Percentiles rank a stretch among this genome's conserved stretches.
phyloP scores from a whole-genome alignment of 2,113 vertebrate genomes.

The Glaucidium brasilianum region DNA sequence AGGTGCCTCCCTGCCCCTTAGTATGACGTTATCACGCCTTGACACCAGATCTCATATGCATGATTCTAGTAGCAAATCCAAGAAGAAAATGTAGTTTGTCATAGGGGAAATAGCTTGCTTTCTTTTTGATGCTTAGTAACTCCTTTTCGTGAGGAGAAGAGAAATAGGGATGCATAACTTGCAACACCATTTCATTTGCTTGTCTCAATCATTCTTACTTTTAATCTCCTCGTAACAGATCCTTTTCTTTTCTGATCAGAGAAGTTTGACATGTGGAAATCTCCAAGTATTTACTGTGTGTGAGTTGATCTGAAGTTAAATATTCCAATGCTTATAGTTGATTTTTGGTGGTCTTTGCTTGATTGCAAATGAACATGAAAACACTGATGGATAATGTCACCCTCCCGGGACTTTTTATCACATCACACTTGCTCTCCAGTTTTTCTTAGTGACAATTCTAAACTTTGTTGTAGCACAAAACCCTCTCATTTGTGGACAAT shows the following conservation, averaged over 20 bases:
- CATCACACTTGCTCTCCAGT: neutral
- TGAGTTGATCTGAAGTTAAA: neutral
- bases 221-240: neutral
- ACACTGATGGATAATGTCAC: neutral
- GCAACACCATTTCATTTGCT: neutral
- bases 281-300: neutral
- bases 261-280: neutral
- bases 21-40: neutral
- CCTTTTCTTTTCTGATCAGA: neutral
- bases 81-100: neutral
- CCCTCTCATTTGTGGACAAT: neutral
- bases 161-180: neutral
- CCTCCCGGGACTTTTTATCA: neutral
- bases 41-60: neutral
- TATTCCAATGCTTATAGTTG: neutral
- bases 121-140: neutral
- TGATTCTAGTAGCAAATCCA: neutral
- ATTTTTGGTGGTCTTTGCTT: neutral
- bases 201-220: neutral
- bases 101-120: neutral
- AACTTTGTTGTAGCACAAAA: neutral
- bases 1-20: neutral
- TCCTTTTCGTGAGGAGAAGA: neutral
- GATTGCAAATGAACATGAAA: neutral
- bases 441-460: neutral